phyloP scores from a whole-genome alignment of 2,888 invertebrate genomes.

The Polyommatus icarus region DNA sequence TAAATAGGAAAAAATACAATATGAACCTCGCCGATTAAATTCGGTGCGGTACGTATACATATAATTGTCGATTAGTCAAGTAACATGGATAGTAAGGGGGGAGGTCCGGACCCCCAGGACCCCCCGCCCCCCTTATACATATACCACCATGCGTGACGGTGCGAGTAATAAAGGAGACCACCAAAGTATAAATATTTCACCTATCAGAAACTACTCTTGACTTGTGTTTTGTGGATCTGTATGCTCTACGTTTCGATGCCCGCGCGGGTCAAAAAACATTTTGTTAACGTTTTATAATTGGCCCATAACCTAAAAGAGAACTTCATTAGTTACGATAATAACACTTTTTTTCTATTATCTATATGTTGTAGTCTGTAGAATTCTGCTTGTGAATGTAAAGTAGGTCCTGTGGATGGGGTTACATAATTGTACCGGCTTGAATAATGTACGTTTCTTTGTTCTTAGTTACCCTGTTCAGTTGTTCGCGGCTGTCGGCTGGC shows the following conservation, averaged over 20 bases:
- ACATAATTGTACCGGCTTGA: conserved; percentile 21
- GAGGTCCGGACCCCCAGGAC: no score
- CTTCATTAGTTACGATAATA: no score
- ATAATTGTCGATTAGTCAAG: no score
- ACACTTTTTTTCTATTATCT: background rate
- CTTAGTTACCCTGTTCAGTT: conserved; percentile 2
- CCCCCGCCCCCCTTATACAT: no score
- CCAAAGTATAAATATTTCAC: background rate
- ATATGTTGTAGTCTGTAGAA: background rate
- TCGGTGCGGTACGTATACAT: no score
- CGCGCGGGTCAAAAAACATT: background rate
- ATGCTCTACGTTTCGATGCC: background rate
- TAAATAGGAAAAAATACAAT: no score
- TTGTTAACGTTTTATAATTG: background rate
- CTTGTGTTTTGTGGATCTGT: background rate
- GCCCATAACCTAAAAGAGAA: background rate
- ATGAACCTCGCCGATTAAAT: no score
- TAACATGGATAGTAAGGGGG: no score
- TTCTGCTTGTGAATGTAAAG: conserved; percentile 11
- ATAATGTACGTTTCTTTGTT: conserved; percentile 27
- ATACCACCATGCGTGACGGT: no score
- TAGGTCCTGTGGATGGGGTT: conserved; percentile 22
- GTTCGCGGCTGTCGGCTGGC: background rate
- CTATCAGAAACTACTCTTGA: background rate
- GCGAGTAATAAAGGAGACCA: background rate